phyloP scores from a whole-genome alignment of 2,113 vertebrate species.

The Ploceus nigricollis region DNA sequence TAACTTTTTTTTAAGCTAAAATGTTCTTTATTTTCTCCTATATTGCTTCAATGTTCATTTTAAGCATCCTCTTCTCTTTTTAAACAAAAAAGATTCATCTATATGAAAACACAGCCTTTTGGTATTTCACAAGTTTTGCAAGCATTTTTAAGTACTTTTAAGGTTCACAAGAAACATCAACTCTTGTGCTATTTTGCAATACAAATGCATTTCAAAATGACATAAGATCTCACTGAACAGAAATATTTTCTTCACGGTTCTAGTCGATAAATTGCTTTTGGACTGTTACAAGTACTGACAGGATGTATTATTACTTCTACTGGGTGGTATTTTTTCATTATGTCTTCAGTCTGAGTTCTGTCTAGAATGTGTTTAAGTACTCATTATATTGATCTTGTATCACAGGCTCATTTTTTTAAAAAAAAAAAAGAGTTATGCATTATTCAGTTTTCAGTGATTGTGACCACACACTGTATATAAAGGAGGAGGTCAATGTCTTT shows the following conservation, averaged over 20 bases:
- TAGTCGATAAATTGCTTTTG: not conserved
- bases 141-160: not conserved
- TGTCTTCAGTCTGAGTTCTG: not conserved
- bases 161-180: not conserved
- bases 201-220: not conserved
- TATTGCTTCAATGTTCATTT: not conserved
- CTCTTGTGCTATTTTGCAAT: not conserved
- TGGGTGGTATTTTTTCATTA: constrained; percentile 7
- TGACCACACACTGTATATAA: not conserved
- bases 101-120: not conserved
- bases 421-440: not conserved
- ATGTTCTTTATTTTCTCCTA: not conserved
- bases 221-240: not conserved
- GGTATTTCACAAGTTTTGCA: not conserved
- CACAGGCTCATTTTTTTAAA: not conserved
- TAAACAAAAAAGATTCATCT: not conserved
- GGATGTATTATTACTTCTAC: not conserved
- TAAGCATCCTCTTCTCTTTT: not conserved
- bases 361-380: not conserved
- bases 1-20: not conserved
- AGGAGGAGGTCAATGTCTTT: not conserved
- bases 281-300: not conserved
- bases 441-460: not conserved
- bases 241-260: not conserved
- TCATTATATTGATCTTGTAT: not conserved